Evolutionary conservation across 1,140 invertebrate species (phyloP).

Genomic region (Magallana angulata): DNA sequence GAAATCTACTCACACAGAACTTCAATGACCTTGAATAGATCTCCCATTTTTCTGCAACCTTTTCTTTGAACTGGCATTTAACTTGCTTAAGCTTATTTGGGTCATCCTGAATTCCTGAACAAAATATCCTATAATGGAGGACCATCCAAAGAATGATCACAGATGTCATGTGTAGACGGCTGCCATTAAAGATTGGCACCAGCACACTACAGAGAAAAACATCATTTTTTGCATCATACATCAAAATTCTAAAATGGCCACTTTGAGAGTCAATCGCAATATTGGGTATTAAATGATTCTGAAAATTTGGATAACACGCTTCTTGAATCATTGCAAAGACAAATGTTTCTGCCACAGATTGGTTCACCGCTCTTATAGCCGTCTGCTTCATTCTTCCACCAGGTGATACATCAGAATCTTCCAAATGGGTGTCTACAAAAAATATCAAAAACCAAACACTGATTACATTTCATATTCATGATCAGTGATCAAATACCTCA

Average conservation of each 20-base stretch:
- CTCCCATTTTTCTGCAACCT: not conserved
- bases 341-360: constrained; percentile 8
- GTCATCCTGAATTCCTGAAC: constrained; percentile 16
- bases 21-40: not conserved
- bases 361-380: not conserved
- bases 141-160: constrained; percentile 27
- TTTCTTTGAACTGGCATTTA: not conserved
- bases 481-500: too few relatives aligned
- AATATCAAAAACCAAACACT: too few relatives aligned
- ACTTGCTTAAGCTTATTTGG: not conserved
- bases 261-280: not conserved
- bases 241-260: not conserved
- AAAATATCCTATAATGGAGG: constrained; percentile 26
- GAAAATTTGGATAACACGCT: not conserved
- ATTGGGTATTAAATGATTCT: constrained; percentile 20
- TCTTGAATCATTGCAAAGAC: constrained; percentile 10
- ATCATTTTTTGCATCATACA: constrained; percentile 22
- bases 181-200: not conserved
- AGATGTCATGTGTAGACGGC: not conserved
- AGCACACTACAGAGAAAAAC: constrained; percentile 1
- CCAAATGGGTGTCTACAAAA: too few relatives aligned
- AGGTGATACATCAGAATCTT: too few relatives aligned
- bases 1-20: not conserved
- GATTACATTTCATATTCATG: too few relatives aligned
- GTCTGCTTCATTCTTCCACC: not conserved